Base-by-base conservation (phyloP, 2,797 vertebrate species). In the Mycteria americana region DNA sequence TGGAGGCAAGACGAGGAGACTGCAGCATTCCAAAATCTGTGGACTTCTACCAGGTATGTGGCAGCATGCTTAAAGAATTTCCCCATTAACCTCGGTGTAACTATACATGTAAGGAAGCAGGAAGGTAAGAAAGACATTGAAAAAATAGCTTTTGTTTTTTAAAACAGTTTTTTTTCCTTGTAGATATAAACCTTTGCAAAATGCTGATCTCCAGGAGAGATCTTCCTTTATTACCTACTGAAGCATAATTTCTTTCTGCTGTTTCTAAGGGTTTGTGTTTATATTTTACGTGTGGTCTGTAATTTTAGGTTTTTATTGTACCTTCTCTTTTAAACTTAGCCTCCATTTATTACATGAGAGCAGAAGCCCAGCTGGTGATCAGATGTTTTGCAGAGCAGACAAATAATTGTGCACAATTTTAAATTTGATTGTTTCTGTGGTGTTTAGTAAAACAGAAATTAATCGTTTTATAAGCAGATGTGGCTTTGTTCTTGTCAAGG, bases 401-500 rank as follows among this genome's bases (percentile, higher is more conserved):
- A 39, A 74, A 53, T 23, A 60, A 25, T 30, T 37, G 18, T 72
- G 69, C 51, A 62, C 27, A 50, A 10, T 41, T 86, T 48, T 19
- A 41, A 50, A 22, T 88, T 74, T 46, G 45, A 18, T 75, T 45
- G 39, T 82, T 77, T 72, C 60, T 51, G 0, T 63, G 56, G 10
- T 85, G 31, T 76, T 85, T 53, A 69, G 19, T 83, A 39, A 60
- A 88, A 6, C 9, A 89, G 51, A 46, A 91, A 53, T 78, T 7
- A 30, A 59, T 78, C 7, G 13, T 62, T 92, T 84, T 39, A 1
- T 79, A 65, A 92, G n/a, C 33, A 51, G 31, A 62, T 53, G 21
- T 95, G 48, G 39, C 33, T 97, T 93, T 97, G 41, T 62, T 97
- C 33, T 95, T 68, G 41, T 88, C 87, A 94, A 99, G 99, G 99